Evolutionary conservation across 2,113 vertebrate species (phyloP).

Genomic region (Colistium nudipinnis): DNA sequence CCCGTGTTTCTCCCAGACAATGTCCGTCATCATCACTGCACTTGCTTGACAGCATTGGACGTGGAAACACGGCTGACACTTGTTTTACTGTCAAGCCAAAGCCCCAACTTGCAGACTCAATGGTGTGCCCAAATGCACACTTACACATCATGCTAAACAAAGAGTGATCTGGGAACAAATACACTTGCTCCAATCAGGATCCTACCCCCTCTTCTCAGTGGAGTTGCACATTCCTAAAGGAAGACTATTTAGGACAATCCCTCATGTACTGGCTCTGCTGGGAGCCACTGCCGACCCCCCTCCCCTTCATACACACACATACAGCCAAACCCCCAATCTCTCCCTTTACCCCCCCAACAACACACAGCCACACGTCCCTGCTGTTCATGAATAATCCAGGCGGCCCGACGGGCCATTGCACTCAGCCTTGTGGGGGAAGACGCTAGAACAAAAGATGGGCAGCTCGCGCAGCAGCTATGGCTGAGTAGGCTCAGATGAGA

Average conservation of each 20-base stretch:
- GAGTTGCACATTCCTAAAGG: constrained; percentile 69
- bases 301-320: constrained; percentile 27
- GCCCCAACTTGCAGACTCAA: constrained; percentile 16
- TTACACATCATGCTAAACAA: not conserved
- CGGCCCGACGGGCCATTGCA: constrained; percentile 72
- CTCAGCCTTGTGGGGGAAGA: constrained; percentile 76
- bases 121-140: not conserved
- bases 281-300: constrained; percentile 50
- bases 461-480: constrained; percentile 73
- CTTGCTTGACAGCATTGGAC: constrained; percentile 31
- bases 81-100: not conserved
- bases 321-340: constrained; percentile 53
- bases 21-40: constrained; percentile 14
- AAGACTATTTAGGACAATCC: constrained; percentile 60
- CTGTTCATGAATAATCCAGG: constrained; percentile 84
- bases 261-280: constrained; percentile 60
- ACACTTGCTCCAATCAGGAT: constrained; percentile 25
- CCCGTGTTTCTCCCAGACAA: constrained; percentile 8
- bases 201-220: constrained; percentile 25
- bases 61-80: constrained; percentile 34
- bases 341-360: constrained; percentile 64
- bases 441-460: constrained; percentile 79
- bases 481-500: constrained; percentile 70
- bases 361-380: constrained; percentile 79
- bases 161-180: constrained; percentile 20